These are phyloP conservation scores for Euschistus heros DNA, from an alignment of 1,140 invertebrate genomes.

Conservation along the genomic window DNA sequence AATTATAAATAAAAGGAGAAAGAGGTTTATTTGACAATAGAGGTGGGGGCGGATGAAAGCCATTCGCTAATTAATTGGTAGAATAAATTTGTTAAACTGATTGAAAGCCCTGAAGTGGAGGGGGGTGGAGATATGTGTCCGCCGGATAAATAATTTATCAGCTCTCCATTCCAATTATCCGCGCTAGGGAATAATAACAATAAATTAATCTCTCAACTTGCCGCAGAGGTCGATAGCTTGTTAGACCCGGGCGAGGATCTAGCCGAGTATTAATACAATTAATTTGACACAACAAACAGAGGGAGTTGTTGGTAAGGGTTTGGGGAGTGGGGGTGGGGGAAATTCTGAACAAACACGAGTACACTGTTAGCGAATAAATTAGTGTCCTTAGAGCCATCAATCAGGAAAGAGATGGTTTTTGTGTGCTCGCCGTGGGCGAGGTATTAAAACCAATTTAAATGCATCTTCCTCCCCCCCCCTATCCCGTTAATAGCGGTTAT, in stretches of 20 bases:
- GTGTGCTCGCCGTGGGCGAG: conserved; percentile 4
- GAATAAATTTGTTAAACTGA: too few species aligned
- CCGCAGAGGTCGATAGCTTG: conserved; percentile 21
- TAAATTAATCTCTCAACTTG: conserved; percentile 20
- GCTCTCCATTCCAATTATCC: too few species aligned
- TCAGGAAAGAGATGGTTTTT: conserved; percentile 11
- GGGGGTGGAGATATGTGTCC: too few species aligned
- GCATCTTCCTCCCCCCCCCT: conserved; percentile 18
- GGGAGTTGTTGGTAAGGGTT: conserved; percentile 13
- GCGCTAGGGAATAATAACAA: conserved; percentile 4
- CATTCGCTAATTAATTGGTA: too few species aligned
- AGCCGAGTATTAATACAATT: conserved; percentile 22
- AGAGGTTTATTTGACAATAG: too few species aligned
- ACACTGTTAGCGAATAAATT: conserved; percentile 4
- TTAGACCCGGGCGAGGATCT: conserved; percentile 5
- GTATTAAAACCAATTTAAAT: conserved; percentile 25
- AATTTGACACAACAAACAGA: conserved; percentile 23
- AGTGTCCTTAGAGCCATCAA: conserved; percentile 21
- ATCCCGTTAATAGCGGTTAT: too few species aligned
- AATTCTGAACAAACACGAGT: conserved; percentile 21
- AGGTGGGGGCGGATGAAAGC: too few species aligned
- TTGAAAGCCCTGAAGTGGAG: too few species aligned
- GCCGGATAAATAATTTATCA: too few species aligned
- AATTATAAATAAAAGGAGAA: too few species aligned
- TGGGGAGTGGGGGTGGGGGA: not conserved